A percentile compares a stretch with the other conserved stretches of the same genome.
Conservation (phyloP, 2,888 invertebrate genomes). For the Oxyteleia sp. region DNA sequence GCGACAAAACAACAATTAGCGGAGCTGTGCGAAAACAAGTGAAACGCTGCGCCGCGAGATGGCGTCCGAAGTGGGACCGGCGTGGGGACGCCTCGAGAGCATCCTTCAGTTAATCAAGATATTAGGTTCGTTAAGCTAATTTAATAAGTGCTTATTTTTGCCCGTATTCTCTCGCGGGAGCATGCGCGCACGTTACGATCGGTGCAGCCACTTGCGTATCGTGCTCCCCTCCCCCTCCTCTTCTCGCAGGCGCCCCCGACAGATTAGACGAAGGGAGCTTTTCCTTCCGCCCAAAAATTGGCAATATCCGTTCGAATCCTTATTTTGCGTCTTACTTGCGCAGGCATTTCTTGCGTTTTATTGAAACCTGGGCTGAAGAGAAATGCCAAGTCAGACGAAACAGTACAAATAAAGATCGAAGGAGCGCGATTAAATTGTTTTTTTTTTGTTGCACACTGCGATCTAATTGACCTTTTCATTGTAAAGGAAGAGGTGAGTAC, state of each 20-base stretch:
- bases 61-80: conserved; percentile 6
- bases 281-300: conserved; percentile 82
- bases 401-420: conserved; percentile 38
- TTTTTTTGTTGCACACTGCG: conserved; percentile 16
- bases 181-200: conserved; percentile 24
- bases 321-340: conserved; percentile 78
- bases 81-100: conserved; percentile 5
- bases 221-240: neutral
- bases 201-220: neutral
- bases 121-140: conserved; percentile 63
- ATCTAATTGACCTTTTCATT: conserved; percentile 58
- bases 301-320: conserved; percentile 82
- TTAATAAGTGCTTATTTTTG: conserved; percentile 80
- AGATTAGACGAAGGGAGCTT: conserved; percentile 76
- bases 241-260: conserved; percentile 1
- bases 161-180: conserved; percentile 56
- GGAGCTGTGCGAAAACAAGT: conserved; percentile 33
- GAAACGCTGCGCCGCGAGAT: neutral
- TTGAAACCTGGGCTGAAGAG: conserved; percentile 45
- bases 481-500: conserved; percentile 15
- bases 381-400: conserved; percentile 40
- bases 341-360: conserved; percentile 64
- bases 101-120: conserved; percentile 62
- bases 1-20: conserved; percentile 51
- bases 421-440: conserved; percentile 54